These are phyloP conservation scores for Heliornis fulica DNA, from an alignment of 2,113 vertebrate species.

Conservation along the genomic window DNA sequence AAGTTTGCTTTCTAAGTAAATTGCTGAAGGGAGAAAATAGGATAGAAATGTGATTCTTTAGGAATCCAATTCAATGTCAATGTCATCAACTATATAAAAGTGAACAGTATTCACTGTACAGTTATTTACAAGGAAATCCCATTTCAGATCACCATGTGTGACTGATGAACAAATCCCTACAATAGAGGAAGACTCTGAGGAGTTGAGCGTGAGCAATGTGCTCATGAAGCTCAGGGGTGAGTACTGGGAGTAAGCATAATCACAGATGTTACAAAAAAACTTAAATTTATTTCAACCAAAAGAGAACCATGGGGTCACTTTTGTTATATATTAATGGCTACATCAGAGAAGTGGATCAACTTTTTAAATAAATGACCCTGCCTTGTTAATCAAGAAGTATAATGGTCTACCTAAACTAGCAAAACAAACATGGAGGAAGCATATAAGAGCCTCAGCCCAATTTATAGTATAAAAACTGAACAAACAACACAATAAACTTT, in stretches of 20 bases:
- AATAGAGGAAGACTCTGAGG: background rate
- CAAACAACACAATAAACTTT: background rate
- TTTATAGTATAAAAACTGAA: background rate
- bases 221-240: background rate
- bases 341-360: background rate
- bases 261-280: background rate
- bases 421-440: background rate
- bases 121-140: background rate
- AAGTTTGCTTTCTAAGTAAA: background rate
- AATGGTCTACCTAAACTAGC: background rate
- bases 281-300: background rate
- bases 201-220: background rate
- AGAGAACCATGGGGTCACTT: fast-evolving
- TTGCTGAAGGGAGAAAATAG: background rate
- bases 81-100: background rate
- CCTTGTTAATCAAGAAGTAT: background rate
- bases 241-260: background rate
- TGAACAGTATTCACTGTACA: background rate
- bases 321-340: background rate
- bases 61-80: background rate
- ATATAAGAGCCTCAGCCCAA: background rate
- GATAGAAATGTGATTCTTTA: background rate
- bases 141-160: background rate
- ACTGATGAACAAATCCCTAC: background rate
- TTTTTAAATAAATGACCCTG: background rate